Conservation (phyloP, 2,888 invertebrate species). For the Idaea aversata region DNA sequence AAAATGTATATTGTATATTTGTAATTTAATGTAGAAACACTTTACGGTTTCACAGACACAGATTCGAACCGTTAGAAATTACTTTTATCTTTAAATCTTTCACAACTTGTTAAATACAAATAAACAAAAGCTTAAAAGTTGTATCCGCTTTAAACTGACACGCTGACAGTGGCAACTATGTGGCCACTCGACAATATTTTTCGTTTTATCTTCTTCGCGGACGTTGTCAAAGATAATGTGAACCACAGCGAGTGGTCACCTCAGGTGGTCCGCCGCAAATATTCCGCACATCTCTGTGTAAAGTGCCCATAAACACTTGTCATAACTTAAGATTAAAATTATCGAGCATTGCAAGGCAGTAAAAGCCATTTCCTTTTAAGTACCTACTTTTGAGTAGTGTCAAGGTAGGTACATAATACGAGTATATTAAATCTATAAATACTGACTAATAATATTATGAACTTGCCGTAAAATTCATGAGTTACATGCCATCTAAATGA, state of each 20-base stretch:
- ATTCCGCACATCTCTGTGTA: conserved; percentile 22
- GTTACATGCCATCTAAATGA: neutral
- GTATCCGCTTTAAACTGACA: conserved; percentile 2
- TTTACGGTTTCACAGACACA: too few relatives aligned
- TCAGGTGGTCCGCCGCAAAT: conserved; percentile 72
- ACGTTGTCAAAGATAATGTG: conserved; percentile 14
- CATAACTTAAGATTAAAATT: neutral
- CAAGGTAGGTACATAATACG: too few relatives aligned
- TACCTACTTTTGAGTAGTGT: neutral
- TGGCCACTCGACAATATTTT: neutral
- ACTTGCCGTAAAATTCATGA: neutral
- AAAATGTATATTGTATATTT: too few relatives aligned
- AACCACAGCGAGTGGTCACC: conserved; percentile 29
- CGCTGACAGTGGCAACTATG: neutral
- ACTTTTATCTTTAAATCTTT: neutral
- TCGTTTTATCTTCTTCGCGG: conserved; percentile 10
- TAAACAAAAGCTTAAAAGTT: neutral
- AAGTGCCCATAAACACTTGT: conserved; percentile 1
- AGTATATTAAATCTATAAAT: neutral
- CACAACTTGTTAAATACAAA: neutral
- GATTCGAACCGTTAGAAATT: neutral
- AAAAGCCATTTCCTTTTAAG: neutral
- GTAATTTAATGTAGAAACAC: too few relatives aligned
- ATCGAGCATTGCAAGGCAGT: neutral
- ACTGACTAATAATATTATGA: neutral